Percentiles rank a stretch among this genome's conserved stretches.
Conservation (phyloP, 2,888 invertebrate species). For the Habroteleia sp. region DNA sequence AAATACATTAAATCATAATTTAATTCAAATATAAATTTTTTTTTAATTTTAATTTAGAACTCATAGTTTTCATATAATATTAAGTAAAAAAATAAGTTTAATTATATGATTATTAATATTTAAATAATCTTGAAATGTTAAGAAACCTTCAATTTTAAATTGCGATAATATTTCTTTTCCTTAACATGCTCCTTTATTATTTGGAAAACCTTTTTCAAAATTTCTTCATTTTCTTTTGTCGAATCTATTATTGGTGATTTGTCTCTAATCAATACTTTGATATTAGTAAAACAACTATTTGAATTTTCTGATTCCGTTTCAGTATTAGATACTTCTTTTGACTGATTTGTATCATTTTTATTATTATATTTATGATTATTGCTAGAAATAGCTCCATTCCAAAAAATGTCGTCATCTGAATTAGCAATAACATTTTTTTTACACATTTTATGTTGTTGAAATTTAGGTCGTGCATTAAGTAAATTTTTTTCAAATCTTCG, state of each 20-base stretch:
- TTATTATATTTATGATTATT: background rate
- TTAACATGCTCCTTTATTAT: conserved; percentile 65
- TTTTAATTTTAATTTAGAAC: too few species aligned
- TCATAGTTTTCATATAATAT: background rate
- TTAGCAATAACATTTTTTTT: conserved; percentile 63
- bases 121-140: background rate
- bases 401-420: conserved; percentile 71
- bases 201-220: conserved; percentile 67
- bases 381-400: conserved; percentile 59
- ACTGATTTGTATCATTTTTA: background rate
- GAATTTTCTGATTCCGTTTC: conserved; percentile 10
- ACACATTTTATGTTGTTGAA: conserved; percentile 66
- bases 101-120: background rate
- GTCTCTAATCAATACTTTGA: conserved; percentile 75
- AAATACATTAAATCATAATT: too few species aligned
- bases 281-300: conserved; percentile 62
- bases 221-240: conserved; percentile 54
- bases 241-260: conserved; percentile 65
- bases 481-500: conserved; percentile 71
- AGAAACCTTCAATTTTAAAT: conserved; percentile 66
- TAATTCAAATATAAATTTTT: too few species aligned
- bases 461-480: conserved; percentile 66
- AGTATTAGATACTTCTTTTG: conserved; percentile 4
- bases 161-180: conserved; percentile 67
- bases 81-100: background rate